A percentile compares a stretch with the other conserved stretches of the same genome.
Conservation (phyloP, 2,888 invertebrate species). For the Cosmorhoe ocellata region DNA sequence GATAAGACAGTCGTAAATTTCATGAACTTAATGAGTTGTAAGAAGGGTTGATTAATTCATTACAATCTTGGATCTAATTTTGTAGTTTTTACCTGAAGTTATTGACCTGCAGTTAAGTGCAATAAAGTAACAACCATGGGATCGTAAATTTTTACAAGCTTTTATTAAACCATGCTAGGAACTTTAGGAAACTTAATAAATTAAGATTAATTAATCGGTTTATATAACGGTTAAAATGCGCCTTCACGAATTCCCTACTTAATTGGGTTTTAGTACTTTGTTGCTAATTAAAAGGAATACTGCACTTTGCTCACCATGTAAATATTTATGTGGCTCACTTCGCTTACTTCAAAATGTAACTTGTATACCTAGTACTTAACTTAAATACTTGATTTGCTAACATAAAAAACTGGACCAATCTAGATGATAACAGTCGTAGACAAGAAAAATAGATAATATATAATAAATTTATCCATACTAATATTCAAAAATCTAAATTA, state of each 20-base stretch:
- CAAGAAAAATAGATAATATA: no score
- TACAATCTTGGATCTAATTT: constrained; percentile 8
- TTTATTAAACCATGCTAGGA: not conserved
- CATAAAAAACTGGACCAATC: no score
- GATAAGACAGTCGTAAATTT: constrained; percentile 19
- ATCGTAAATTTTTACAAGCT: constrained; percentile 14
- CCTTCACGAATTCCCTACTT: not conserved
- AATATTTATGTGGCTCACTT: not conserved
- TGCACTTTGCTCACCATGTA: not conserved
- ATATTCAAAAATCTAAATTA: no score
- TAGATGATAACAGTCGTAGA: no score
- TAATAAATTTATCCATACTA: no score
- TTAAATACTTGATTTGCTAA: no score
- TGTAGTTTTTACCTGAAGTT: constrained; percentile 6
- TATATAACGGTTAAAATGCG: not conserved
- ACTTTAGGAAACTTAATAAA: not conserved
- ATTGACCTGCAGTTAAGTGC: constrained; percentile 8
- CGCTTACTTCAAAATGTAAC: not conserved
- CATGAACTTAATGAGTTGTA: constrained; percentile 12
- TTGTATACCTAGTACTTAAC: no score
- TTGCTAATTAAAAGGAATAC: not conserved
- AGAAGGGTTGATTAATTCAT: constrained; percentile 11
- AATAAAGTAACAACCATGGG: constrained; percentile 1
- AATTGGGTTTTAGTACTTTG: not conserved
- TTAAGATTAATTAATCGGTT: constrained; percentile 6